These are phyloP conservation scores for Ceratina japonica DNA, from an alignment of 1,140 invertebrate species.

Conservation along the genomic window DNA sequence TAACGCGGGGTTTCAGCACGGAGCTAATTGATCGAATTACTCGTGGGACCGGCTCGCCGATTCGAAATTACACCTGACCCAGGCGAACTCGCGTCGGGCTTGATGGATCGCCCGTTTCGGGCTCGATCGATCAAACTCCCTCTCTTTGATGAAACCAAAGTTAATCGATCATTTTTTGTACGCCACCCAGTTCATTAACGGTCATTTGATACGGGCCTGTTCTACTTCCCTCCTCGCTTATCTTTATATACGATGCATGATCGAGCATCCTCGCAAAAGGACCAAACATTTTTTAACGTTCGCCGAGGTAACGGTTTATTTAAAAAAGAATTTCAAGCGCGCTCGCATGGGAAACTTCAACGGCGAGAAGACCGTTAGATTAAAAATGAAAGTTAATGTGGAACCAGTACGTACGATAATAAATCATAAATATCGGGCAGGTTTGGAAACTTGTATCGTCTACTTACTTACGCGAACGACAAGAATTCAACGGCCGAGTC, in stretches of 20 bases:
- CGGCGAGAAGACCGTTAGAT: neutral
- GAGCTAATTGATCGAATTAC: slow-evolving; percentile 56
- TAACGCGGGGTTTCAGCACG: slow-evolving; percentile 7
- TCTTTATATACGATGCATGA: neutral
- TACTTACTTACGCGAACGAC: neutral
- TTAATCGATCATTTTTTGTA: slow-evolving; percentile 50
- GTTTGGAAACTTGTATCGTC: neutral
- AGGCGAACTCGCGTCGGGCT: slow-evolving; percentile 18
- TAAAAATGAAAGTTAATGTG: neutral
- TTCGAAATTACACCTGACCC: slow-evolving; percentile 50
- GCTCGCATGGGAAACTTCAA: too few relatives aligned
- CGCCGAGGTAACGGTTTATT: neutral
- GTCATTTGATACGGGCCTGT: slow-evolving; percentile 1
- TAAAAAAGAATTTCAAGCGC: neutral
- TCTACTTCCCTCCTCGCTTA: neutral
- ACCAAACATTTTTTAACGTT: neutral
- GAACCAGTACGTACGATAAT: neutral
- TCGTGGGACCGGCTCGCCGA: slow-evolving; percentile 16
- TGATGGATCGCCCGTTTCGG: slow-evolving; percentile 33
- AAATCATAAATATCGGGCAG: slow-evolving; percentile 2
- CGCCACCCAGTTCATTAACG: slow-evolving; percentile 30
- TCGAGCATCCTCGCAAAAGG: neutral
- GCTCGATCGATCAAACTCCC: slow-evolving; percentile 42
- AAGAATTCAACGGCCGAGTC: slow-evolving; percentile 34
- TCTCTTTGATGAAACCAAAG: neutral